Conservation (phyloP, 1,140 invertebrate species). For the Drosophila paulistorum region DNA sequence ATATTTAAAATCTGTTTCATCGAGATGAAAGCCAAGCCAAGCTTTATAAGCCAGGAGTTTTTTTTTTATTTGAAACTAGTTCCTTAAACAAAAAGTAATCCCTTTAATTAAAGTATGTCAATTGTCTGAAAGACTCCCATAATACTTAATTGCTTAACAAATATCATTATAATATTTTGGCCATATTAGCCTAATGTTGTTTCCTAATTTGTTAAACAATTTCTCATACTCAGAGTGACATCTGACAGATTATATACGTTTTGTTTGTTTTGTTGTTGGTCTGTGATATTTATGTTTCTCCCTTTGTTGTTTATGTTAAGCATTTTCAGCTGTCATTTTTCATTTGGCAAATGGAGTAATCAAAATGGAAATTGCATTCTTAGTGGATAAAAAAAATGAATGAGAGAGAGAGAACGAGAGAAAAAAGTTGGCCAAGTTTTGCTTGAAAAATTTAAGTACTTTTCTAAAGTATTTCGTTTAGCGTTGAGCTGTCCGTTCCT, state of each 20-base stretch:
- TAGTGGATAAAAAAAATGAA: constrained; percentile 15
- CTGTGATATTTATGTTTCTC: background rate
- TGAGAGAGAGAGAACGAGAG: constrained; percentile 15
- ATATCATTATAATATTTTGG: background rate
- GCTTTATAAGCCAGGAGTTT: no score
- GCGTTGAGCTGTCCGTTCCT: constrained; percentile 30
- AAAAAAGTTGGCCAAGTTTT: constrained; percentile 58
- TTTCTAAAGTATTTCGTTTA: constrained; percentile 70
- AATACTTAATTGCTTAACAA: no score
- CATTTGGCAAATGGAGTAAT: constrained; percentile 38
- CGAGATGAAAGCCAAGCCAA: no score
- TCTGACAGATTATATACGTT: constrained; percentile 8
- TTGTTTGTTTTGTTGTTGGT: background rate
- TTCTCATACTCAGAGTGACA: background rate
- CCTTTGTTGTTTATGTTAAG: constrained; percentile 31
- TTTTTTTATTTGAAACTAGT: no score
- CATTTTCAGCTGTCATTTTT: constrained; percentile 42
- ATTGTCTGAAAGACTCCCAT: no score
- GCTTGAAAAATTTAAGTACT: constrained; percentile 67
- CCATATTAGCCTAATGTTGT: constrained; percentile 2
- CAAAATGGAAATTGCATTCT: constrained; percentile 74
- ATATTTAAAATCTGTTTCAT: no score
- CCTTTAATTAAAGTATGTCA: no score
- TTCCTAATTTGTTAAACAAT: constrained; percentile 1
- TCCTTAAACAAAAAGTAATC: no score